These are phyloP conservation scores for Gymnogyps californianus DNA, from an alignment of 2,113 vertebrate species.

Conservation along the genomic window DNA sequence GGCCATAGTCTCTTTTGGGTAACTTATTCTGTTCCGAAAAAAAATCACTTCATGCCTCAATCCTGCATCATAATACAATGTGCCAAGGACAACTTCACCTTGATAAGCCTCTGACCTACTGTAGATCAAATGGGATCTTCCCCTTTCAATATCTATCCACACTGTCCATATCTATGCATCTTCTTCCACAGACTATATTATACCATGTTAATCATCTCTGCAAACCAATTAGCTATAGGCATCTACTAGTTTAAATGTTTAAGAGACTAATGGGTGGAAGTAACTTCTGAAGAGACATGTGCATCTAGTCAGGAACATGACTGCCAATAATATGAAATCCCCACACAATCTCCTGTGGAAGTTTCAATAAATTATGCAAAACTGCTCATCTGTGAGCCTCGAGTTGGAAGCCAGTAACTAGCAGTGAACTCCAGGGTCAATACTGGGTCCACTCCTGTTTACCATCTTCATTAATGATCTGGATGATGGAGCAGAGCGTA, in stretches of 20 bases:
- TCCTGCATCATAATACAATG: not conserved
- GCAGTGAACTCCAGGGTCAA: not conserved
- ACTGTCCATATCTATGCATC: not conserved
- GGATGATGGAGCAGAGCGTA: not conserved
- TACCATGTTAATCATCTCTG: not conserved
- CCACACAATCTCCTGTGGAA: not conserved
- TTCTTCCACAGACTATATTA: not conserved
- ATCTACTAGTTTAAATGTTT: not conserved
- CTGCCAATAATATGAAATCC: not conserved
- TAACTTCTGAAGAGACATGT: not conserved
- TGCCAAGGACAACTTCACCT: not conserved
- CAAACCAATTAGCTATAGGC: not conserved
- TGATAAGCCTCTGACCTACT: not conserved
- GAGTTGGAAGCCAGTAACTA: not conserved
- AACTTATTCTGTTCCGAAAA: not conserved
- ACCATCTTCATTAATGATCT: too few relatives aligned
- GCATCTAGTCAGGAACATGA: not conserved
- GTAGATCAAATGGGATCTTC: not conserved
- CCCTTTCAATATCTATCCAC: not conserved
- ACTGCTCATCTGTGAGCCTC: not conserved
- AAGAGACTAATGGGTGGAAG: not conserved
- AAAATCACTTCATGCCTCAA: not conserved
- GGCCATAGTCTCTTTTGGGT: not conserved
- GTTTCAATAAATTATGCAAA: not conserved
- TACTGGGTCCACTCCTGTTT: not conserved